phyloP scores from a whole-genome alignment of 1,140 invertebrate species.

The Uloborus diversus region DNA sequence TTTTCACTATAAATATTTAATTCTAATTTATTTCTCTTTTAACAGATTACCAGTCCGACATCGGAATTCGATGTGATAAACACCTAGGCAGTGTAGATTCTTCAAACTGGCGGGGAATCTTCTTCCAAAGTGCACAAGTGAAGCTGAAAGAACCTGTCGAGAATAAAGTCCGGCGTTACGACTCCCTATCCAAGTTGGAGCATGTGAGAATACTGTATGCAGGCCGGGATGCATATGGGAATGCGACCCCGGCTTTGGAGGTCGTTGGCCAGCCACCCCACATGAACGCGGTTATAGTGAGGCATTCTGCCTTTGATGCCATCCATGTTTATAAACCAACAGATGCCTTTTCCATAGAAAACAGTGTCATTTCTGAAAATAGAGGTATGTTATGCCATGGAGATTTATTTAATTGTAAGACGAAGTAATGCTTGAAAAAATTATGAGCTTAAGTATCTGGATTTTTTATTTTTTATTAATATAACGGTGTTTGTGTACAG shows the following conservation, averaged over 20 bases:
- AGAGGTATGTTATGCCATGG: too few species aligned
- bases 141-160: constrained; percentile 37
- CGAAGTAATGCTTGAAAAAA: too few species aligned
- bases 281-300: constrained; percentile 81
- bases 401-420: too few species aligned
- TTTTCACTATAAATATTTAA: too few species aligned
- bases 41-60: constrained; percentile 86
- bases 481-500: too few species aligned
- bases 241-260: constrained; percentile 85
- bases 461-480: too few species aligned
- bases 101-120: constrained; percentile 82
- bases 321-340: constrained; percentile 87
- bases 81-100: constrained; percentile 24
- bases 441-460: too few species aligned
- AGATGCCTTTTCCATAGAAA: constrained; percentile 80
- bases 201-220: constrained; percentile 85
- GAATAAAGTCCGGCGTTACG: constrained; percentile 63
- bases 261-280: constrained; percentile 84
- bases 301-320: constrained; percentile 88
- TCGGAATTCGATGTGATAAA: constrained; percentile 79
- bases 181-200: constrained; percentile 80
- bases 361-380: constrained; percentile 83
- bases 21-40: too few species aligned
- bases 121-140: constrained; percentile 23
- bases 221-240: constrained; percentile 81